Base-by-base conservation (phyloP, 1,140 invertebrate genomes). In the Apis cerana region DNA sequence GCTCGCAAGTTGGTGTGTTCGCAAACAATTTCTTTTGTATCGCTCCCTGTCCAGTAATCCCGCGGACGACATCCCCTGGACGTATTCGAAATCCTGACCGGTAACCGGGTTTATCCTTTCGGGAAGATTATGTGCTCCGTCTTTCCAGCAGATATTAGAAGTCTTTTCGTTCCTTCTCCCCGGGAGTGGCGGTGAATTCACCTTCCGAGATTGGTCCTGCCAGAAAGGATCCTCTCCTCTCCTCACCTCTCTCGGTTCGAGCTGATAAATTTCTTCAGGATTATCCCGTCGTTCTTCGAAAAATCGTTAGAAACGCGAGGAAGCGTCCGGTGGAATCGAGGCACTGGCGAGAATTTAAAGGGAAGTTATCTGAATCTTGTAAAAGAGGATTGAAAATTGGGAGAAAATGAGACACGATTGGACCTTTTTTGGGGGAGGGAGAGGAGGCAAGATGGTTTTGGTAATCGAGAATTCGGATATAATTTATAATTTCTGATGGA, bases 101-200 rank as follows among this genome's bases (percentile, higher is more conserved):
- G 75, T 84, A 84, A 88, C 54, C 68, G 58, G 54, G 68, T 85
- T 88, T 88, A 88, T 88, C 86, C 86, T 65, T 74, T 13, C 56
- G 23, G 23, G 15, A 75, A 88, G 87, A 88, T 88, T 88, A 88
- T 80, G 87, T 88, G 77, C 77, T 75, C 70, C 86, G 84, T 88
- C 87, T 88, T 88, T 88, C 84, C 69, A 69, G 62, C 86, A 65
- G 84, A 88, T 88, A 88, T 88, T 88, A 88, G 80, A 85, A 85
- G 74, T 88, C 75, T 65, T 68, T 83, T 83, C 83, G 50, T 83
- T 83, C 77, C 80, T 81, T 88, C 82, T 82, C 58, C 27, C 61
- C 23, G 50, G 54, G n/a, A 1, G 59, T 59, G 65, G 74, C 64
- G 58, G 33, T 56, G 84, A 88, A 88, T 88, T 88, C 77, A 80